Base-by-base conservation (phyloP, 2,113 vertebrate genomes). In the Rallus limicola region DNA sequence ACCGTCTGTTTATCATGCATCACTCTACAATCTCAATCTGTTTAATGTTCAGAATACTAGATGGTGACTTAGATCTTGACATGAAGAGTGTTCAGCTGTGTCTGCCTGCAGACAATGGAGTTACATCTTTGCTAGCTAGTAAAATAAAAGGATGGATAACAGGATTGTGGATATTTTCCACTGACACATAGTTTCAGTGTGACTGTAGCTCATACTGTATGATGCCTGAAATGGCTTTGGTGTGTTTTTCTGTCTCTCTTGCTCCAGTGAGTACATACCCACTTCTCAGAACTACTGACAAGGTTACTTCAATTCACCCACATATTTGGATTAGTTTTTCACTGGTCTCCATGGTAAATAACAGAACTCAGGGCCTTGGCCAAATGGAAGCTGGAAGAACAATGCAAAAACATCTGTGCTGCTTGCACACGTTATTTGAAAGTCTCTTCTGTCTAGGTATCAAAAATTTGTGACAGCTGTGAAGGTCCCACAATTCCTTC, bases 261-360 rank as follows among this genome's bases (percentile, higher is more conserved):
- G 71, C 65, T 91, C 89, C 1, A 5, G 52, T 83, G 77, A 76
- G 92, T 92, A 70, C 89, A 82, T 83, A 75, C 76, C 71, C 89
- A 38, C 88, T 94, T 84, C 93, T 92, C 89, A 93, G 84, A 90
- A 86, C 58, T 95, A 95, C 74, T 97, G 96, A 96, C 84, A 93
- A 92, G 93, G 92, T 93, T 90, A 77, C 65, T 93, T 78, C 75
- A 84, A 82, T 80, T 97, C 92, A 76, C 92, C 79, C 93, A 44
- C 63, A 60, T 88, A 69, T 87, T 92, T 96, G 86, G 86, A 93
- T 93, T 92, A 60, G 42, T 91, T 97, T 96, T 97, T 68, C 70
- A 8, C 76, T 95, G 46, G 86, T 97, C 96, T 97, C 91, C 91
- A 88, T 95, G 96, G 96, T 83, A 96, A 96, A 86, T 88, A 85